Conservation (phyloP, 2,888 invertebrate genomes). For the Ptilodon capucinus region DNA sequence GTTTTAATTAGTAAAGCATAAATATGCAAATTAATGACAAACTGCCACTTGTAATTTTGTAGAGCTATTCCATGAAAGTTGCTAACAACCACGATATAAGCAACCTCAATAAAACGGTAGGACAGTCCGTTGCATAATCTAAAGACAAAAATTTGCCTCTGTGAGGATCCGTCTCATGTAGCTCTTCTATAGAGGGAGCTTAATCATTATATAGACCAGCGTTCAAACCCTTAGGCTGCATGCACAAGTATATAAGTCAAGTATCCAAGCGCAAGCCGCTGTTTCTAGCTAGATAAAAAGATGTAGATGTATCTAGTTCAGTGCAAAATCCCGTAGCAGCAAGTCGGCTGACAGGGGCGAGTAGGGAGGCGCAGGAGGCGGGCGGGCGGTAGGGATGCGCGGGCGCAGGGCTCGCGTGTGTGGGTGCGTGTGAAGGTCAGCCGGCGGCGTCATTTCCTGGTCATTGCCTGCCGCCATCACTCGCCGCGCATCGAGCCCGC, state of each 20-base stretch:
- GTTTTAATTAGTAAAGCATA: too few relatives aligned
- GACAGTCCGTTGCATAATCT: too few relatives aligned
- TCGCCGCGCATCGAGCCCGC: conserved; percentile 20
- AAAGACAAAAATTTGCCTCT: too few relatives aligned
- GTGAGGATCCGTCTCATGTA: too few relatives aligned
- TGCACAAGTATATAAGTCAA: neutral
- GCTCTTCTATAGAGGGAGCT: too few relatives aligned
- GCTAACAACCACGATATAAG: too few relatives aligned
- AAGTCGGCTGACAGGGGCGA: conserved; percentile 14
- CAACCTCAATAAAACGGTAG: too few relatives aligned
- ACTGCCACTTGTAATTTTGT: too few relatives aligned
- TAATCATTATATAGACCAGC: too few relatives aligned
- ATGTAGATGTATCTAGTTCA: conserved; percentile 7
- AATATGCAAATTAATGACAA: too few relatives aligned
- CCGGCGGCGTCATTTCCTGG: conserved; percentile 81
- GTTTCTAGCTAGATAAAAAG: neutral
- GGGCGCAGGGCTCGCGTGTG: conserved; percentile 21
- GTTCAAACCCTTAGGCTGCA: neutral
- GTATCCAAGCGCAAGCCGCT: neutral
- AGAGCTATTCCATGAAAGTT: too few relatives aligned
- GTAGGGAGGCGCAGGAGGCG: neutral
- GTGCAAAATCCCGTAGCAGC: conserved; percentile 38
- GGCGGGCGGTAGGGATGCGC: conserved; percentile 47
- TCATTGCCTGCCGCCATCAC: conserved; percentile 65
- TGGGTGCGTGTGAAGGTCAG: conserved; percentile 68